phyloP scores from a whole-genome alignment of 1,140 invertebrate species.

The Drosophila arawakana region DNA sequence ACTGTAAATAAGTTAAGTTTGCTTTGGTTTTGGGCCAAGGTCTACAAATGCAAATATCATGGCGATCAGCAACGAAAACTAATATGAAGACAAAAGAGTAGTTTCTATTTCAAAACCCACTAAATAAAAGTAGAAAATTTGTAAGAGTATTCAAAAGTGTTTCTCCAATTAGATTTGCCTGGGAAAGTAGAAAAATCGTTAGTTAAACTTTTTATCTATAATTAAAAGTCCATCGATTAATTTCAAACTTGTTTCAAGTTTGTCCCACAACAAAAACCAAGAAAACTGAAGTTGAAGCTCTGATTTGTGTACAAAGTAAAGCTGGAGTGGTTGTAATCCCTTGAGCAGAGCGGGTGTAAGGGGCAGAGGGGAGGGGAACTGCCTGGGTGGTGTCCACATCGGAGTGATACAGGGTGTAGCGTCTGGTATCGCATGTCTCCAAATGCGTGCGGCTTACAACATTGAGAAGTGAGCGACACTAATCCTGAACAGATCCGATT shows the following conservation, averaged over 20 bases:
- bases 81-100: too few relatives aligned
- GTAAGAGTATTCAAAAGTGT: too few relatives aligned
- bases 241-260: conserved; percentile 7
- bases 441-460: conserved; percentile 66
- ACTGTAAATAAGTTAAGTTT: conserved; percentile 18
- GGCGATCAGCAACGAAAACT: too few relatives aligned
- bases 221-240: too few relatives aligned
- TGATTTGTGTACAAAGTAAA: conserved; percentile 6
- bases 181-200: too few relatives aligned
- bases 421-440: conserved; percentile 42
- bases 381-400: conserved; percentile 44
- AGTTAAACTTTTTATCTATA: too few relatives aligned
- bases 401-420: conserved; percentile 10
- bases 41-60: too few relatives aligned
- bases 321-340: conserved; percentile 9
- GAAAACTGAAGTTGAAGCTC: too few relatives aligned
- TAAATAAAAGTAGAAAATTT: too few relatives aligned
- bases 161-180: too few relatives aligned
- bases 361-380: background rate
- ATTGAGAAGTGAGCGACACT: conserved; percentile 69
- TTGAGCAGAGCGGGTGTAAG: background rate
- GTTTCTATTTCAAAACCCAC: too few relatives aligned
- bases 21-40: background rate
- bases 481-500: conserved; percentile 72
- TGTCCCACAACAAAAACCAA: background rate